These are phyloP conservation scores for Acipenser oxyrinchus DNA, from an alignment of 2,797 vertebrate species.

Conservation along the genomic window DNA sequence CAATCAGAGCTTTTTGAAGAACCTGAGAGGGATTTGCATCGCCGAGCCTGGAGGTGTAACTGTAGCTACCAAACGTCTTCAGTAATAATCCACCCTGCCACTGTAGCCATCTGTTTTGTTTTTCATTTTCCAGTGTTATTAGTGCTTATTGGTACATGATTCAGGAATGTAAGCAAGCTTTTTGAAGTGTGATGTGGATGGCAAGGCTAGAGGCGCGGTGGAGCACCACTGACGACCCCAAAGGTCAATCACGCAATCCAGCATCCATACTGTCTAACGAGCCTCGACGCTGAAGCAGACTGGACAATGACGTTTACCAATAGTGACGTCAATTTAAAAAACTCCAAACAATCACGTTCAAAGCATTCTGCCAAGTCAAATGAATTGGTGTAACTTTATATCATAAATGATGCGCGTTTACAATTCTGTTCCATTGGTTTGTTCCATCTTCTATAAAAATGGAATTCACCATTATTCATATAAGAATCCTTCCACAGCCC, in stretches of 20 bases:
- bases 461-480: too few species aligned
- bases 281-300: slow-evolving; percentile 5
- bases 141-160: slow-evolving; percentile 75
- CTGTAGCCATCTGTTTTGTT: slow-evolving; percentile 76
- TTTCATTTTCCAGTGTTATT: slow-evolving; percentile 81
- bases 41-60: slow-evolving; percentile 54
- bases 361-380: too few species aligned
- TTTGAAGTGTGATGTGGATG: slow-evolving; percentile 67
- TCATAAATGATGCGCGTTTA: too few species aligned
- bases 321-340: too few species aligned
- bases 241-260: slow-evolving; percentile 61
- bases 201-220: slow-evolving; percentile 65
- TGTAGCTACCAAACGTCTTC: slow-evolving; percentile 55
- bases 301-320: too few species aligned
- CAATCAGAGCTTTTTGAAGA: slow-evolving; percentile 31
- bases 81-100: slow-evolving; percentile 62
- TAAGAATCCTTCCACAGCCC: too few species aligned
- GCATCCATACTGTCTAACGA: slow-evolving; percentile 31
- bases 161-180: slow-evolving; percentile 64
- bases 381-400: too few species aligned
- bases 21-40: slow-evolving; percentile 46
- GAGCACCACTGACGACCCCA: slow-evolving; percentile 63
- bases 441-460: too few species aligned
- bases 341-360: too few species aligned
- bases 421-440: too few species aligned